Base-by-base conservation (phyloP, 2,888 invertebrate species). In the Argynnis bischoffii region DNA sequence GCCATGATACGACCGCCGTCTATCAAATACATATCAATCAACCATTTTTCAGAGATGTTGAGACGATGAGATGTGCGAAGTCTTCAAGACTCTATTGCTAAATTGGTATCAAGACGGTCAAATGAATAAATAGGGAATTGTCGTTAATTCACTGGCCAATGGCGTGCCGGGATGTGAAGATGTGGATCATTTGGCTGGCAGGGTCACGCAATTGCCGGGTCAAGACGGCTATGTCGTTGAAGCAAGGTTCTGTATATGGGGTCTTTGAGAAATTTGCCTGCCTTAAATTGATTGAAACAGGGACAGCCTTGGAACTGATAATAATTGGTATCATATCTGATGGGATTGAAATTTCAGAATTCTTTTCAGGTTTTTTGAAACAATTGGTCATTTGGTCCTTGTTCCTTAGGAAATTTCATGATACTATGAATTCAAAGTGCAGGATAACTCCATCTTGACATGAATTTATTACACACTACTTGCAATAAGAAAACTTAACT, bases 121-220 rank as follows among this genome's bases (percentile, higher is more conserved):
- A 86, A 87, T 82, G 86, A 88, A 87, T 87, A 88, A 88, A 84
- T 83, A 85, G 81, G 84, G 83, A 80, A 84, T 86, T 84, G 82
- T 82, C 80, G 82, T 87, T 90, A 90, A 92, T 86, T 87, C 81
- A 73, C 82, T 78, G 84, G 77, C 92, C 92, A 92, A 92, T 92
- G 69, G 87, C 81, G 80, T 69, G 75, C 75, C 76, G 72, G 75
- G 83, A 81, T 79, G 85, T 75, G 71, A 79, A 75, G 86, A 90
- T 91, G 90, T 92, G 85, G 88, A 84, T 84, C 89, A 90, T 87
- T 90, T 90, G 87, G 77, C 79, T 77, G 71, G 79, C 86, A 88
- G 90, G 92, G 90, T 90, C 91, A 88, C 77, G 77, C 80, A 81
- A 78, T 79, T 79, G 78, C 71, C 79, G 79, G 85, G 85, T 83